phyloP scores from a whole-genome alignment of 2,888 invertebrate species.

The Fissipunctia ypsillon region DNA sequence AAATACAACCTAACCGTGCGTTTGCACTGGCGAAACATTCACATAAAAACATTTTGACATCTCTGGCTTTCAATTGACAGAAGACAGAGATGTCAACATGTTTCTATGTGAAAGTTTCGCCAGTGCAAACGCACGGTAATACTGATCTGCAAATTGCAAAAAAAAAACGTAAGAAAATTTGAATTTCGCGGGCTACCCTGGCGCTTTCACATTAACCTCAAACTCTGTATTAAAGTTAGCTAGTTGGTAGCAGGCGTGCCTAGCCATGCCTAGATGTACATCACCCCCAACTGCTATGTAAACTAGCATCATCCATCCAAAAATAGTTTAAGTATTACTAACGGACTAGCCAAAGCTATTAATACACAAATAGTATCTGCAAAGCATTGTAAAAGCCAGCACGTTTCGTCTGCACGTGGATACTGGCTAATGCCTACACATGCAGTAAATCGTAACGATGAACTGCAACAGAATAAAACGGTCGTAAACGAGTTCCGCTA shows the following conservation, averaged over 20 bases:
- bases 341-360: constrained; percentile 8
- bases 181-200: too few species aligned
- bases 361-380: constrained; percentile 5
- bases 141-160: too few species aligned
- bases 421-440: constrained; percentile 9
- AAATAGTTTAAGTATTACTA: background rate
- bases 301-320: background rate
- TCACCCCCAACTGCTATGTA: background rate
- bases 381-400: constrained; percentile 17
- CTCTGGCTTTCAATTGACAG: too few species aligned
- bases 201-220: too few species aligned
- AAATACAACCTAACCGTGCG: too few species aligned
- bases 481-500: constrained; percentile 30
- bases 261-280: background rate
- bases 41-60: too few species aligned
- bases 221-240: background rate
- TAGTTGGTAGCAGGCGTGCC: background rate
- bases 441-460: constrained; percentile 30
- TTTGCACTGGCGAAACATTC: too few species aligned
- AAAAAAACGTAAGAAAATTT: too few species aligned
- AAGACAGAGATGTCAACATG: too few species aligned
- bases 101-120: too few species aligned
- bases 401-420: constrained; percentile 36
- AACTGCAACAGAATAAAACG: constrained; percentile 19
- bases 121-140: too few species aligned